Evolutionary conservation across 2,113 vertebrate species (phyloP), one percentile per base, ranked within the genome.

Genomic region (Datnioides undecimradiatus): DNA sequence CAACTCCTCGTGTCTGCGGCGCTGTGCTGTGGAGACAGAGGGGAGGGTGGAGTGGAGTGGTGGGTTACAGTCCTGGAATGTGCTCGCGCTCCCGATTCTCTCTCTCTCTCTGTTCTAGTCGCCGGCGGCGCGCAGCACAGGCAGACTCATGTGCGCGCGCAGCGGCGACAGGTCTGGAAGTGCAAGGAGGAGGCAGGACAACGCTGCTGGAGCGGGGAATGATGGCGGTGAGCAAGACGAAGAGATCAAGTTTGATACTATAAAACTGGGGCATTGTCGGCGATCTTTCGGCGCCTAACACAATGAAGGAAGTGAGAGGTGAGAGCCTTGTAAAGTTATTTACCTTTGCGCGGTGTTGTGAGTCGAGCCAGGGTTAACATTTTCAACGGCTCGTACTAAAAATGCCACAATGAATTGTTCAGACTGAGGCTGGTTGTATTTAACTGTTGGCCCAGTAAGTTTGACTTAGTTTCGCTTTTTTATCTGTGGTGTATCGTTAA

Each of bases 61-160:
- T 74, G 91, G 90, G 92, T 85, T 88, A 80, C 81, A 85, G 88
- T 81, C 81, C 85, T 87, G 94, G 94, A 95, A 95, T 95, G 95
- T 93, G 85, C 2, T 93, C 93, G 90, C 93, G 92, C 87, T 48
- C 85, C 68, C 88, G 89, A 41, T 27, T 46, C 68, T 34, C 82
- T 82, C n/a, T n/a, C n/a, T n/a, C n/a, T n/a, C n/a, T 81, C 73
- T 80, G 70, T 71, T 76, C 79, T 58, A 66, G 62, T 66, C 51
- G 72, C 58, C 29, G 19, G 48, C 67, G 59, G 83, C 85, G 82
- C 87, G 82, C 87, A 43, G 59, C 68, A 45, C 59, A 51, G 36
- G 29, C 59, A 48, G 43, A n/a, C 34, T 25, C 49, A 55, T 49
- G 75, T 54, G 88, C 88, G 81, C 91, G 91, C 86, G 74, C 92